A percentile compares a stretch with the other conserved stretches of the same genome.
phyloP scores from a whole-genome alignment of 2,888 invertebrate genomes.

The Standfussiana lucernea region DNA sequence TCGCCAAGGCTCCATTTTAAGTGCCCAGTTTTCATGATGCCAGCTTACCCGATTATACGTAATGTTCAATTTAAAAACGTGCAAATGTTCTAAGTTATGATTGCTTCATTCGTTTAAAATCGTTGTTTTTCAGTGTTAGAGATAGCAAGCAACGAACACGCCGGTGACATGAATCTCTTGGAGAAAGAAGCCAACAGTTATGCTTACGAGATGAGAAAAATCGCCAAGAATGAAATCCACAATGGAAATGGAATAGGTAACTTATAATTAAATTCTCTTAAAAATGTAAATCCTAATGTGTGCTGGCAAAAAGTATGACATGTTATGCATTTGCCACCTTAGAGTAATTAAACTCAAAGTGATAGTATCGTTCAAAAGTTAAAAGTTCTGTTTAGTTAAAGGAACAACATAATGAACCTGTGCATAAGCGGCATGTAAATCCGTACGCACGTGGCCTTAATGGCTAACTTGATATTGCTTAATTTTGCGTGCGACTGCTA shows the following conservation, averaged over 20 bases:
- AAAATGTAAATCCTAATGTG: not conserved
- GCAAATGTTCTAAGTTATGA: not conserved
- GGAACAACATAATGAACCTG: no score
- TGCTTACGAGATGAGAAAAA: conserved; percentile 84
- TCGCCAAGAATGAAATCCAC: conserved; percentile 78
- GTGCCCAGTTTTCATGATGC: not conserved
- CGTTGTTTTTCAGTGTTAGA: conserved; percentile 89
- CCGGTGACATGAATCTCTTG: conserved; percentile 83
- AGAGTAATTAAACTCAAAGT: not conserved
- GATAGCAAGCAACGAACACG: conserved; percentile 90
- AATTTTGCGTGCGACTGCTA: no score
- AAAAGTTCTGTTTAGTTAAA: not conserved
- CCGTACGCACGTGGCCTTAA: not conserved
- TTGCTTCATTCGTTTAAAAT: not conserved
- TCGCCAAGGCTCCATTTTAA: not conserved
- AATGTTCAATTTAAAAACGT: not conserved
- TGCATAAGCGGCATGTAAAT: no score
- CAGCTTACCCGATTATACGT: not conserved
- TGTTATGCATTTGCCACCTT: not conserved
- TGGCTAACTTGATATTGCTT: no score
- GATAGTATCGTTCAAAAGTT: not conserved
- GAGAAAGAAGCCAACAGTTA: conserved; percentile 84
- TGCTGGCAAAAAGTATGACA: not conserved
- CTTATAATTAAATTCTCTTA: not conserved
- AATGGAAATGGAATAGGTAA: conserved; percentile 80